Evolutionary conservation across 2,888 invertebrate genomes (phyloP).

Genomic region (Athalia circularis): DNA sequence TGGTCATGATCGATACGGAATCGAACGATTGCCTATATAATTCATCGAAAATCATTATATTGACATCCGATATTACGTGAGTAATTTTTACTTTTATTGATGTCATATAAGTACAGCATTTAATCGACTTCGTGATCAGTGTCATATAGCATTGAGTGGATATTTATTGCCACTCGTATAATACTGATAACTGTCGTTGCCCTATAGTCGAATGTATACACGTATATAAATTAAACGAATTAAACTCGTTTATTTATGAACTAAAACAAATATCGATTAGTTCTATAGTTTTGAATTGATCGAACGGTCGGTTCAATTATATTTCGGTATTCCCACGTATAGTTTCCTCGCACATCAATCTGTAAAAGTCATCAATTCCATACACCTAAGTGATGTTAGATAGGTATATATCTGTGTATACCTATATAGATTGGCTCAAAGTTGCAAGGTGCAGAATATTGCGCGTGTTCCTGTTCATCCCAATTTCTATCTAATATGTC

Average conservation of each 20-base stretch:
- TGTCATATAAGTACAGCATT: not conserved
- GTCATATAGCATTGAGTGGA: not conserved
- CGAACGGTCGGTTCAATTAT: too few species aligned
- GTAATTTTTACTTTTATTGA: not conserved
- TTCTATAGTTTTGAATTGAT: too few species aligned
- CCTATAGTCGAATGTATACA: not conserved
- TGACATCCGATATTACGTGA: not conserved
- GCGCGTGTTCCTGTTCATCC: slow-evolving; percentile 63
- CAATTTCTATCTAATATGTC: slow-evolving; percentile 69
- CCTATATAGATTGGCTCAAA: too few species aligned
- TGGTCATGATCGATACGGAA: not conserved
- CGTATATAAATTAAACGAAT: not conserved
- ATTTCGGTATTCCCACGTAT: too few species aligned
- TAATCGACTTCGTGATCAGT: slow-evolving; percentile 3
- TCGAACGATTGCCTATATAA: not conserved
- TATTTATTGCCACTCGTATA: slow-evolving; percentile 36
- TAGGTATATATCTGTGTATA: too few species aligned
- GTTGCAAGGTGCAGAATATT: slow-evolving; percentile 54
- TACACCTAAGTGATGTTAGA: too few species aligned
- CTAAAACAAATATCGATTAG: not conserved
- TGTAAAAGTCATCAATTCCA: too few species aligned
- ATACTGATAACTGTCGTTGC: slow-evolving; percentile 30
- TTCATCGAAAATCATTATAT: slow-evolving; percentile 23
- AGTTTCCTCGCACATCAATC: too few species aligned
- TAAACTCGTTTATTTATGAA: not conserved